These are phyloP conservation scores for Dryobota labecula DNA, from an alignment of 2,888 invertebrate species.

Conservation along the genomic window DNA sequence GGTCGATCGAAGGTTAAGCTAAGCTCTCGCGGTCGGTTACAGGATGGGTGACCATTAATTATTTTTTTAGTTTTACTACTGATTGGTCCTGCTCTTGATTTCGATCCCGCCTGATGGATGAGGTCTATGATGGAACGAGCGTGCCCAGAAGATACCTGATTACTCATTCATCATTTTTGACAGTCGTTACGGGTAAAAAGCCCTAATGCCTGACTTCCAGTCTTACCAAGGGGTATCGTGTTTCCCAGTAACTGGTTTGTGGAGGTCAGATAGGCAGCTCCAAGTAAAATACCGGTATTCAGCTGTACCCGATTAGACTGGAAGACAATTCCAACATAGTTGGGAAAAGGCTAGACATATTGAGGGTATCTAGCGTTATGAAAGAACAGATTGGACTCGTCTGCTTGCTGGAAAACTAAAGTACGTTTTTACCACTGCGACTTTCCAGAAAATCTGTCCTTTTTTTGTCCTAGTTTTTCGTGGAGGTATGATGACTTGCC, in stretches of 20 bases:
- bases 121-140: no score
- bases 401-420: background rate
- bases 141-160: no score
- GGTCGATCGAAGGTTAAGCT: background rate
- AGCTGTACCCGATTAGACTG: no score
- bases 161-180: no score
- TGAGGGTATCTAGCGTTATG: conserved; percentile 5
- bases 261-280: no score
- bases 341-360: background rate
- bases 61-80: no score
- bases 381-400: background rate
- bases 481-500: background rate
- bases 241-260: no score
- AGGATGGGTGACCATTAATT: background rate
- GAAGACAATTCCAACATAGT: no score
- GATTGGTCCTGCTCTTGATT: no score
- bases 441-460: background rate
- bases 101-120: no score
- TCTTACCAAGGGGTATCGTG: background rate
- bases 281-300: background rate
- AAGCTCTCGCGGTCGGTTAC: background rate
- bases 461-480: background rate
- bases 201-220: background rate
- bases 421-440: background rate
- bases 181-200: background rate